A percentile compares a stretch with the other conserved stretches of the same genome.
Conservation (phyloP, 2,113 vertebrate genomes). For the Hippotragus niger region DNA sequence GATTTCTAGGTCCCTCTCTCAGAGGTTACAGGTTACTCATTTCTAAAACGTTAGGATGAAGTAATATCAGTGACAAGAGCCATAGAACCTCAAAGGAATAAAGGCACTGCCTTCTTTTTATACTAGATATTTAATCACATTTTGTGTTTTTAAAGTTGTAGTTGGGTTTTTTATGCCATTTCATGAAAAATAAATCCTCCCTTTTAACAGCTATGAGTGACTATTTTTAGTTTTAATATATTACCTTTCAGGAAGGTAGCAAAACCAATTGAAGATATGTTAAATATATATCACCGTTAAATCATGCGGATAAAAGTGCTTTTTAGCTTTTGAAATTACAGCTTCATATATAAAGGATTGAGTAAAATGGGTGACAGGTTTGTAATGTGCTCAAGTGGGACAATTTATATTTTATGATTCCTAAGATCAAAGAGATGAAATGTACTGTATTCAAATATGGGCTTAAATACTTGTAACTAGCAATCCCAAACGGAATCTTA, state of each 20-base stretch:
- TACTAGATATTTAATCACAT: not conserved
- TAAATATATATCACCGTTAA: constrained; percentile 55
- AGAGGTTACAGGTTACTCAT: not conserved
- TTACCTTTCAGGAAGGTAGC: constrained; percentile 41
- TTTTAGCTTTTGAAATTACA: constrained; percentile 68
- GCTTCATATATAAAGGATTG: not conserved
- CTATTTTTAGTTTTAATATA: constrained; percentile 29
- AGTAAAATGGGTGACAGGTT: not conserved
- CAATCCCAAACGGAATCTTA: not conserved
- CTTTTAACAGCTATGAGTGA: not conserved
- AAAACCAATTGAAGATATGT: constrained; percentile 67
- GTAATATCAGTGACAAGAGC: not conserved
- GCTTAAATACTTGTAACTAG: not conserved
- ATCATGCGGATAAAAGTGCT: constrained; percentile 59
- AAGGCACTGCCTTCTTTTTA: not conserved
- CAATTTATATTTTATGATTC: constrained; percentile 19
- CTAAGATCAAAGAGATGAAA: not conserved
- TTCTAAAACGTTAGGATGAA: not conserved
- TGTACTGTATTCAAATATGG: not conserved
- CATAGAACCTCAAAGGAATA: not conserved
- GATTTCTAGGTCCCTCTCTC: not conserved
- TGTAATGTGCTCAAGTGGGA: not conserved
- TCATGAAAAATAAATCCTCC: not conserved
- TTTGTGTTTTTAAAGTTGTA: not conserved
- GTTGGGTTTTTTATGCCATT: not conserved